These are phyloP conservation scores for Helleia helle DNA, from an alignment of 2,888 invertebrate genomes.

Conservation along the genomic window DNA sequence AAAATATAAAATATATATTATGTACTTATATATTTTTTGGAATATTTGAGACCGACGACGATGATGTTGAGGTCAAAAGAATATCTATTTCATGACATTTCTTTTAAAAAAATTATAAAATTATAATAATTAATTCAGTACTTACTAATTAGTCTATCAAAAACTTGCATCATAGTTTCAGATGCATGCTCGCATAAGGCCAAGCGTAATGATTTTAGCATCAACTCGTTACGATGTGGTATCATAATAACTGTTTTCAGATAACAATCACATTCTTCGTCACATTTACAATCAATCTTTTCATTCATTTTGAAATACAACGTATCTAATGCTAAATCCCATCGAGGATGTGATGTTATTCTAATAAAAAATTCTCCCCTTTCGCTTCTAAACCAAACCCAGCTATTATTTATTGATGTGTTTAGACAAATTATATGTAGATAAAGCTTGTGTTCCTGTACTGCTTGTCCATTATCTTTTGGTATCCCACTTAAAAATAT, in stretches of 20 bases:
- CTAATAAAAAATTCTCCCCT: constrained; percentile 56
- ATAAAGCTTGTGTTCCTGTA: constrained; percentile 43
- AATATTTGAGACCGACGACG: too few relatives aligned
- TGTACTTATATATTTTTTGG: too few relatives aligned
- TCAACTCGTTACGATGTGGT: constrained; percentile 56
- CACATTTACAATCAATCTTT: constrained; percentile 52
- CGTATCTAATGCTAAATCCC: constrained; percentile 53
- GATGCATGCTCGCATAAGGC: constrained; percentile 53
- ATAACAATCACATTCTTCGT: constrained; percentile 57
- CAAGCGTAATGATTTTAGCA: constrained; percentile 50
- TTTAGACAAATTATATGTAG: constrained; percentile 53
- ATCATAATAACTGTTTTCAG: constrained; percentile 45
- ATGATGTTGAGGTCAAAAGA: too few relatives aligned
- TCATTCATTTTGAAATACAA: constrained; percentile 23
- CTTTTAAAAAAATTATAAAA: background rate
- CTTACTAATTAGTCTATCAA: constrained; percentile 51
- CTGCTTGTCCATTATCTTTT: constrained; percentile 40
- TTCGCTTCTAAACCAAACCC: constrained; percentile 58
- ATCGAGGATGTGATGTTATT: constrained; percentile 52
- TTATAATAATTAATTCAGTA: background rate
- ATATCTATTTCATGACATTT: too few relatives aligned
- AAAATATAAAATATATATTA: too few relatives aligned
- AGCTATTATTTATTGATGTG: constrained; percentile 44
- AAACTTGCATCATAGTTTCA: constrained; percentile 48
- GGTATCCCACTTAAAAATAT: constrained; percentile 39